phyloP scores from a whole-genome alignment of 2,888 invertebrate species.

The Tortrix viridana region DNA sequence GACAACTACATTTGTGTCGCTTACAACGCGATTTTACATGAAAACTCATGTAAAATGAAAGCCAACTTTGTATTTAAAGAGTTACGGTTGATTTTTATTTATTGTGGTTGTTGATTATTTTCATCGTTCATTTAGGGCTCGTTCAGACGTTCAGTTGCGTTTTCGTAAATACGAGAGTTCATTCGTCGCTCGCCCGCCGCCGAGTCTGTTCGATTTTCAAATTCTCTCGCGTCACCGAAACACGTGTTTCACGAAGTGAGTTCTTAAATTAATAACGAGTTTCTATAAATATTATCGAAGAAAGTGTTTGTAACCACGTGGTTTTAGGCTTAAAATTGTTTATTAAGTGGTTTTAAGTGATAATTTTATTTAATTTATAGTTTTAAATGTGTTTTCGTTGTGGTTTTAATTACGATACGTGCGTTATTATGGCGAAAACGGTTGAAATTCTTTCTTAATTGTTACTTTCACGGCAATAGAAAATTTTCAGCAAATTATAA shows the following conservation, averaged over 20 bases:
- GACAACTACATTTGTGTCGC: constrained; percentile 55
- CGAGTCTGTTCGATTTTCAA: constrained; percentile 45
- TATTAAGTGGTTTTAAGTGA: constrained; percentile 23
- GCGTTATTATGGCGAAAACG: constrained; percentile 31
- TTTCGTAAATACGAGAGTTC: constrained; percentile 52
- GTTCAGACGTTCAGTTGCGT: constrained; percentile 46
- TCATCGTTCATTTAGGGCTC: constrained; percentile 60
- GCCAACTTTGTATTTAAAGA: constrained; percentile 42
- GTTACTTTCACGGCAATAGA: neutral
- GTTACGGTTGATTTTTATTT: constrained; percentile 54
- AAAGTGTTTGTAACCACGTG: constrained; percentile 26
- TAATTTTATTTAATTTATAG: constrained; percentile 16
- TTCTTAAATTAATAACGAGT: constrained; percentile 41
- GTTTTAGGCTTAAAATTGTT: constrained; percentile 14
- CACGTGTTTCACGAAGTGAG: constrained; percentile 55
- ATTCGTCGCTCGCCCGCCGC: constrained; percentile 59
- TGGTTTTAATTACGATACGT: constrained; percentile 14
- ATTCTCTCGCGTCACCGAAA: constrained; percentile 42
- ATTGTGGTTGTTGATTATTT: constrained; percentile 58
- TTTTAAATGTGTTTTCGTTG: constrained; percentile 17
- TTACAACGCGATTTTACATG: constrained; percentile 58
- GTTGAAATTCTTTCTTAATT: neutral
- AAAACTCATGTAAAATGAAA: constrained; percentile 38
- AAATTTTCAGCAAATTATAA: constrained; percentile 1
- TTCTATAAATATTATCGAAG: constrained; percentile 40